Base-by-base conservation (phyloP, 2,113 vertebrate genomes). In the Chloropsis hardwickii region DNA sequence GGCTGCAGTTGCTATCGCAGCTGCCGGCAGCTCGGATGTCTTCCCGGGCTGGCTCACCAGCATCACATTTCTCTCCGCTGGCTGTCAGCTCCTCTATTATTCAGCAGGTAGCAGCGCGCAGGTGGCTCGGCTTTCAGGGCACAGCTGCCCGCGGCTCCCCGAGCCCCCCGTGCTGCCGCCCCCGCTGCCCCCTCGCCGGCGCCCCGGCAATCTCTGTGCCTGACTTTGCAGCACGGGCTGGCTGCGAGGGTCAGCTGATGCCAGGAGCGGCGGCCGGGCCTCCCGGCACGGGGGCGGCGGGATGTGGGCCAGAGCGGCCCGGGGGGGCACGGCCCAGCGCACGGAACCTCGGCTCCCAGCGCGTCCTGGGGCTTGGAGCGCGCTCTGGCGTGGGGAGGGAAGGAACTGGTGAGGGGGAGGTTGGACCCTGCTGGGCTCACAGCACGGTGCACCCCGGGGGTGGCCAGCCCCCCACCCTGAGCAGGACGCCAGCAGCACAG, bases 41-140 rank as follows among this genome's bases (percentile, higher is more conserved):
- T 90, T 48, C 71, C 60, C 45, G 5, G 5, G 81, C 92, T 33
- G 91, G 54, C 87, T 92, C 58, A 5, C 50, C 67, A 14, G 87
- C 88, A 94, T 97, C 91, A 37, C 87, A 64, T 97, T 97, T 96
- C 95, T 83, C 82, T 64, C 50, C 4, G 50, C 92, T 66, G 95
- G 39, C 87, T 84, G 66, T 27, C 88, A 56, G 88, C 81, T 95
- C 91, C 76, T 97, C 88, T 96, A 96, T 97, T 95, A 95, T 97
- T 97, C 90, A 95, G 94, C 91, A 97, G 95, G 94, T 92, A 96
- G 94, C 88, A 82, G 90, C 21, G 10, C 2, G 84, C 91, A 67
- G 94, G 95, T 93, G 95, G 91, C 84, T 97, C 51, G 1, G 76
- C 58, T 97, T 95, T 91, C 96, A 91, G 58, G 79, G 65, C 76